These are phyloP conservation scores for Oscheius onirici DNA, from an alignment of 2,888 invertebrate genomes.

Conservation along the genomic window DNA sequence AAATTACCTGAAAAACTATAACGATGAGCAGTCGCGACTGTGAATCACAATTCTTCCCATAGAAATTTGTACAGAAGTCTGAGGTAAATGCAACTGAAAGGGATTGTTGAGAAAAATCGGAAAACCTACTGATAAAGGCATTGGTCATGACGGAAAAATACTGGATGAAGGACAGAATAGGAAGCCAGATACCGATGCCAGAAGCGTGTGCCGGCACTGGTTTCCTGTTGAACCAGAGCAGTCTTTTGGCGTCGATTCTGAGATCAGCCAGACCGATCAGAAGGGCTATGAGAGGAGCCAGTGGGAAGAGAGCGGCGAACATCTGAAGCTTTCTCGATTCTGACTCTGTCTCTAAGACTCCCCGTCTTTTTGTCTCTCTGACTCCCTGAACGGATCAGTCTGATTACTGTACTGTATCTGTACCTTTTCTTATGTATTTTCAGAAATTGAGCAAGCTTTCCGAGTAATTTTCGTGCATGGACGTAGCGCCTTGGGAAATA, in stretches of 20 bases:
- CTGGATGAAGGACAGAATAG: conserved; percentile 74
- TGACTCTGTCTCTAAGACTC: too few species aligned
- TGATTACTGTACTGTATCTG: too few species aligned
- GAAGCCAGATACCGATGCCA: conserved; percentile 74
- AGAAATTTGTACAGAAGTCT: conserved; percentile 66
- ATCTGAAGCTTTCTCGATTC: conserved; percentile 72
- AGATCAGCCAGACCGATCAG: conserved; percentile 73
- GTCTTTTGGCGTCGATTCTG: conserved; percentile 54
- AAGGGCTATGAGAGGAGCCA: conserved; percentile 74
- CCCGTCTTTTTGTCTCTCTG: too few species aligned
- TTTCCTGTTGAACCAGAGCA: conserved; percentile 71
- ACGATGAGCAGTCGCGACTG: conserved; percentile 54
- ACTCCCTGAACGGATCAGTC: too few species aligned
- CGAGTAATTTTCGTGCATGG: too few species aligned
- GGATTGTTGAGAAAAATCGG: neutral
- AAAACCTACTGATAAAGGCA: conserved; percentile 72
- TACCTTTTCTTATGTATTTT: too few species aligned
- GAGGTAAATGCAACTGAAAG: conserved; percentile 62
- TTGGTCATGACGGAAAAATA: conserved; percentile 74
- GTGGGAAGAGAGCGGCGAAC: conserved; percentile 75
- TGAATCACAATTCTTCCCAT: conserved; percentile 40
- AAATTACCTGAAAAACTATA: conserved; percentile 50
- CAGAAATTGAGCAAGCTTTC: too few species aligned
- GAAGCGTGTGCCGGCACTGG: conserved; percentile 68
- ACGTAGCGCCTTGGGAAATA: too few species aligned